Percentiles rank a stretch among this genome's conserved stretches.
phyloP scores from a whole-genome alignment of 2,113 vertebrate species.

The Archilochus colubris region DNA sequence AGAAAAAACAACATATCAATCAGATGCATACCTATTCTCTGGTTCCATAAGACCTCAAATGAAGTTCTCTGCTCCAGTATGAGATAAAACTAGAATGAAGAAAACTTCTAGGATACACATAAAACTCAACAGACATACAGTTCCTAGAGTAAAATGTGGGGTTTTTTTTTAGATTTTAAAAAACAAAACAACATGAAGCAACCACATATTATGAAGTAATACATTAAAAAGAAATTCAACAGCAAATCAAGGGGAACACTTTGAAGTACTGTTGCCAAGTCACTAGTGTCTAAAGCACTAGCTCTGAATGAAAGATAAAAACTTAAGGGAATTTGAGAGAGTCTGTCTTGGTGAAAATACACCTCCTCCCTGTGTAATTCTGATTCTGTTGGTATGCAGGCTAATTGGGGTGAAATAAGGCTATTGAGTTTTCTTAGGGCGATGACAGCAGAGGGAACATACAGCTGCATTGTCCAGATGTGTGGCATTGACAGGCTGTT shows the following conservation, averaged over 20 bases:
- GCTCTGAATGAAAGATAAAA: slow-evolving; percentile 64
- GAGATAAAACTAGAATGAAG: neutral
- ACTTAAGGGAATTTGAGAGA: slow-evolving; percentile 33
- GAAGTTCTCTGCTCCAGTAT: neutral
- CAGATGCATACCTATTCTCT: neutral
- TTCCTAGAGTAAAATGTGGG: neutral
- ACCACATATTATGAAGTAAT: neutral
- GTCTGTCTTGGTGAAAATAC: neutral
- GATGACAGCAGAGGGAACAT: slow-evolving; percentile 80
- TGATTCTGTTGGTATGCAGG: slow-evolving; percentile 70
- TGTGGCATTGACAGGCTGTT: slow-evolving; percentile 81
- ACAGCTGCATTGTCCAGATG: slow-evolving; percentile 84
- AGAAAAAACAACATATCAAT: neutral
- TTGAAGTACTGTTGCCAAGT: slow-evolving; percentile 4
- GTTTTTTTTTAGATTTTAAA: slow-evolving; percentile 20
- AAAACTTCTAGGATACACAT: neutral
- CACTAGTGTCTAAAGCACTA: slow-evolving; percentile 7
- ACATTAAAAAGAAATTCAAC: slow-evolving; percentile 7
- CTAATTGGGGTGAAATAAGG: slow-evolving; percentile 85
- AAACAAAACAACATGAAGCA: neutral
- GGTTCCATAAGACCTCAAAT: neutral
- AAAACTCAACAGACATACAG: neutral
- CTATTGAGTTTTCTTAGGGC: slow-evolving; percentile 78
- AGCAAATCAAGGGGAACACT: slow-evolving; percentile 9
- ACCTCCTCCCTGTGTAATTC: slow-evolving; percentile 18